phyloP scores from a whole-genome alignment of 2,888 invertebrate species.

The Formica aserva region DNA sequence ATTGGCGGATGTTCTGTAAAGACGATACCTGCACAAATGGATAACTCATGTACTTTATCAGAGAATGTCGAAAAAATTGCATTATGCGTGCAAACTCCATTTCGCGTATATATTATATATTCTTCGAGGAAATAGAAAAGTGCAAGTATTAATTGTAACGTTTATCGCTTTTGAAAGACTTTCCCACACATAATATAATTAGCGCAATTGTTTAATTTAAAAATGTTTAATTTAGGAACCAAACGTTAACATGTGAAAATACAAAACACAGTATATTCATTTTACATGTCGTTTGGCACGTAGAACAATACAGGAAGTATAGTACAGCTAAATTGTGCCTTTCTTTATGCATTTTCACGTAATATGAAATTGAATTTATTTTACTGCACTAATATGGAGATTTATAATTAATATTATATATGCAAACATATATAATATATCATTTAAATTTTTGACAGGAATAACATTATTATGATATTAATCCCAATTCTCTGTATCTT shows the following conservation, averaged over 20 bases:
- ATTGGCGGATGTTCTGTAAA: constrained; percentile 39
- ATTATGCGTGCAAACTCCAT: background rate
- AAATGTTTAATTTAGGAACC: background rate
- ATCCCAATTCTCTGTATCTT: background rate
- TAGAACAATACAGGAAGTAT: background rate
- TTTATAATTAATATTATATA: background rate
- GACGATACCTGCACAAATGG: constrained; percentile 29
- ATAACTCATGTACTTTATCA: constrained; percentile 34
- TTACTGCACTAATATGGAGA: background rate
- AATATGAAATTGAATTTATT: constrained; percentile 10
- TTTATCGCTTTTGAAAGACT: background rate
- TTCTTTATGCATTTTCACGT: background rate
- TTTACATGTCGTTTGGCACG: background rate
- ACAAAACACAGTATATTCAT: background rate
- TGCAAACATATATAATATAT: background rate
- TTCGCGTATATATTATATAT: constrained; percentile 4
- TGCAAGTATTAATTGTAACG: background rate
- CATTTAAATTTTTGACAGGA: background rate
- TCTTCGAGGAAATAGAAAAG: background rate
- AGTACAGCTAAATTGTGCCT: background rate
- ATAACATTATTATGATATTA: background rate
- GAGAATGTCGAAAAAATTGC: constrained; percentile 20
- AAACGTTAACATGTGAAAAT: constrained; percentile 12
- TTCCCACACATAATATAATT: background rate
- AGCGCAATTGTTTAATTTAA: background rate